Conservation (phyloP, 2,888 invertebrate genomes). For the Esperia sulphurella region DNA sequence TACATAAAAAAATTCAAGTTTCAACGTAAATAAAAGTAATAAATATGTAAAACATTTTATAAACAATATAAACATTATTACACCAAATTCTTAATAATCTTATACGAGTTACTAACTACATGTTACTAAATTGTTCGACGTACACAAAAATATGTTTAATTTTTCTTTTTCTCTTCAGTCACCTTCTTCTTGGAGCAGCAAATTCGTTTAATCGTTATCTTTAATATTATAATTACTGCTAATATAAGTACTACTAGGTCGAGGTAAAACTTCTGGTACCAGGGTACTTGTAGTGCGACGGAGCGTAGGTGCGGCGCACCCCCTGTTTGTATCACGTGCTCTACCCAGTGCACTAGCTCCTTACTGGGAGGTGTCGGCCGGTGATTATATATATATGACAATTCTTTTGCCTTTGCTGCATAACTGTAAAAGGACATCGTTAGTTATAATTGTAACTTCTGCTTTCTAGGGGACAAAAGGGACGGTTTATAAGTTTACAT, state of each 20-base stretch:
- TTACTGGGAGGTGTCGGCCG: constrained; percentile 77
- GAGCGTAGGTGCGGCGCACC: constrained; percentile 74
- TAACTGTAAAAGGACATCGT: constrained; percentile 35
- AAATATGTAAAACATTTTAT: no score
- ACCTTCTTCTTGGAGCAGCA: constrained; percentile 1
- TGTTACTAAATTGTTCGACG: no score
- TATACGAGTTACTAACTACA: no score
- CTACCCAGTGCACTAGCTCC: constrained; percentile 83
- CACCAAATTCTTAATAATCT: no score
- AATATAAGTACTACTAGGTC: constrained; percentile 7
- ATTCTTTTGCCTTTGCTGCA: constrained; percentile 26
- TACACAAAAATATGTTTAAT: background rate
- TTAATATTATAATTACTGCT: background rate
- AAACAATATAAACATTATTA: no score
- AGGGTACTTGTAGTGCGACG: constrained; percentile 32
- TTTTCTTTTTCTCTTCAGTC: background rate
- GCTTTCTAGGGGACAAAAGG: no score
- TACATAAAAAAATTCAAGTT: no score
- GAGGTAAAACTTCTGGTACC: constrained; percentile 46
- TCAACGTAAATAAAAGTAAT: no score
- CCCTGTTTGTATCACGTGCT: constrained; percentile 79
- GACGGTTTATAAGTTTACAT: no score
- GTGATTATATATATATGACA: constrained; percentile 42
- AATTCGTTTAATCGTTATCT: background rate
- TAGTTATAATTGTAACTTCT: no score